Evolutionary conservation across 2,888 invertebrate genomes (phyloP).

Genomic region (Ryuthela nishihirai): DNA sequence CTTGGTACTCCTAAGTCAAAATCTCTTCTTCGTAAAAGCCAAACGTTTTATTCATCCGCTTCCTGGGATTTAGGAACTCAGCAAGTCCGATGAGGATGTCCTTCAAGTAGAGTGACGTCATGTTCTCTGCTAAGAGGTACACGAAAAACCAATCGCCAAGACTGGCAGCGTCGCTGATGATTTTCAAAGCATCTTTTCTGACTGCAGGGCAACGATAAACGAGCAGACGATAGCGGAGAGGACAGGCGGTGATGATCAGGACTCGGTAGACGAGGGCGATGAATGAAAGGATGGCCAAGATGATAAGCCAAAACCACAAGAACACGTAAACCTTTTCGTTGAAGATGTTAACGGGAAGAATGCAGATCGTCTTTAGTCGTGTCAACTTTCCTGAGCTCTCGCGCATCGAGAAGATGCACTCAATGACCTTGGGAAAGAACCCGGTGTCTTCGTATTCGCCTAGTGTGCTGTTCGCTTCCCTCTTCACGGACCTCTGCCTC

Average conservation of each 20-base stretch:
- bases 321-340: slow-evolving; percentile 92
- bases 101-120: slow-evolving; percentile 78
- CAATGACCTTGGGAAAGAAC: slow-evolving; percentile 76
- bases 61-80: slow-evolving; percentile 78
- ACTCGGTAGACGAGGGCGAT: slow-evolving; percentile 39
- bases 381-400: slow-evolving; percentile 81
- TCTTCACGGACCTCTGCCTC: slow-evolving; percentile 73
- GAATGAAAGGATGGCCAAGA: slow-evolving; percentile 23
- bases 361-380: slow-evolving; percentile 76
- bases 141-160: slow-evolving; percentile 52
- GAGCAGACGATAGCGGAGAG: neutral
- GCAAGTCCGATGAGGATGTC: slow-evolving; percentile 70
- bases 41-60: too few species aligned
- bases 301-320: slow-evolving; percentile 73
- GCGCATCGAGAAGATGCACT: slow-evolving; percentile 85
- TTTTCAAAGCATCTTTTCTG: neutral
- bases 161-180: slow-evolving; percentile 47
- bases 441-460: too few species aligned
- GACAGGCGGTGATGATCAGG: slow-evolving; percentile 14
- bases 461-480: slow-evolving; percentile 85
- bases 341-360: slow-evolving; percentile 82
- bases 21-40: too few species aligned
- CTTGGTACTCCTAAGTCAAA: too few species aligned
- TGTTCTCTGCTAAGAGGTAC: slow-evolving; percentile 66
- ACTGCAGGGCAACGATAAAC: neutral